Evolutionary conservation across 2,113 vertebrate genomes (phyloP).

Genomic region (Esox niger): DNA sequence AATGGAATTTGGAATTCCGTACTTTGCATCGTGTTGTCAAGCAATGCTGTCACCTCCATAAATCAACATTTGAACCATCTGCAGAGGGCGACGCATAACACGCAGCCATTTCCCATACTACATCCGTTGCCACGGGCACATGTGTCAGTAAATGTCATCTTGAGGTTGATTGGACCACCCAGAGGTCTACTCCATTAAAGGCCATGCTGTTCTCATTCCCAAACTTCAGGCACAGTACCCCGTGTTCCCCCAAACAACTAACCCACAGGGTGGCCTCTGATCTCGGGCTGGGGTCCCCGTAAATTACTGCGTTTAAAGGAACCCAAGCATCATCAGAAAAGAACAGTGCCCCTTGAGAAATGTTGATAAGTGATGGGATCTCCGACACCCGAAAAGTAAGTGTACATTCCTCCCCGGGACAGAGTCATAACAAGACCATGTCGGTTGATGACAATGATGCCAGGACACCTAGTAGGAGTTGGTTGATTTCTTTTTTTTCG

Average conservation of each 20-base stretch:
- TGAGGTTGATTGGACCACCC: conserved; percentile 66
- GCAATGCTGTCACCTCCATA: conserved; percentile 26
- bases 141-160: conserved; percentile 62
- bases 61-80: conserved; percentile 38
- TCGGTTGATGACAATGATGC: conserved; percentile 28
- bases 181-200: conserved; percentile 51
- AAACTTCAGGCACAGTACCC: conserved; percentile 50
- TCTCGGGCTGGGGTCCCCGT: conserved; percentile 54
- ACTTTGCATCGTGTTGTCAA: conserved; percentile 30
- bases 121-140: conserved; percentile 49
- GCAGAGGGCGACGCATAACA: conserved; percentile 19
- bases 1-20: conserved; percentile 36
- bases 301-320: conserved; percentile 56
- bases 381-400: conserved; percentile 18
- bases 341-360: conserved; percentile 37
- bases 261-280: conserved; percentile 46
- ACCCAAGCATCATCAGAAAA: conserved; percentile 37
- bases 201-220: conserved; percentile 63
- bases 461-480: conserved; percentile 11
- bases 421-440: conserved; percentile 28
- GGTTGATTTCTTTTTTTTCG: conserved; percentile 24
- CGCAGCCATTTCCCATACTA: conserved; percentile 35
- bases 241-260: conserved; percentile 38
- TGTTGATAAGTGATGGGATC: neutral
- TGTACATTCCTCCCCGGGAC: conserved; percentile 32